Evolutionary conservation across 1,140 invertebrate species (phyloP), one percentile per base, ranked within the genome.

Genomic region (Macrobrachium rosenbergii): DNA sequence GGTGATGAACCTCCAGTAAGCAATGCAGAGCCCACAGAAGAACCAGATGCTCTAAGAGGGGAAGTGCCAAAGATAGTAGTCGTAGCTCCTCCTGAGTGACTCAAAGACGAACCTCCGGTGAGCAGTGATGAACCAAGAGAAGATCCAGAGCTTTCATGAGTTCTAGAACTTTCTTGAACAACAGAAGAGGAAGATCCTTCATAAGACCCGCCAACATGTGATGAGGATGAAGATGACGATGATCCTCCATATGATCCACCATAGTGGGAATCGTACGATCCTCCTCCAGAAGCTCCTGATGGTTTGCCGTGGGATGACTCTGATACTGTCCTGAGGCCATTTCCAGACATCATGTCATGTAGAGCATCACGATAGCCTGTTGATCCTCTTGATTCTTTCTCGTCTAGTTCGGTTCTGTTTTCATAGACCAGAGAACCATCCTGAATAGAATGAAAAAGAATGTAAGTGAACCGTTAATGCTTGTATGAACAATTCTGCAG

Each of bases 381-480:
- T 17, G 69, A 72, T 0, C 64, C 45, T 10, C 19, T 23, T 14
- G 85, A 69, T 11, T 77, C 73, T 11, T 77, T 64, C 28, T 89
- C 77, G 12, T 82, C 64, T 45, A 82, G 59, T 59, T 88, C 87
- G 1, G 87, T 83, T 19, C 83, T 84, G 80, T 88, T 85, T 64
- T 89, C 85, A n/a, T 89, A 77, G n/a, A 89, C 78, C 23, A 89
- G 80, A 12, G 83, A 73, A 6, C 89, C 89, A 67, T 89, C 73
- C 85, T 87, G 69, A 45, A 19, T 37, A 52, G 12, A 11, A 58
- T 52, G 52, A 52, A 52, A 52, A 52, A 52, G 12, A 52, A 10
- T 37, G 28, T 37, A 37, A 37, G 28, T 37, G 28, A 37, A 37
- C 28, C 1, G 28, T 37, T 37, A 37, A 37, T 37, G 1, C 28